Evolutionary conservation across 2,113 vertebrate species (phyloP).

Genomic region (crab-eating macaque (Macaca fascicularis)): T2T-MFA8v1.1 NC_088395.1:22386501-22387000

Average conservation of each 20-base stretch:
- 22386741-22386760: not conserved
- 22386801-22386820: not conserved
- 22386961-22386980: not conserved
- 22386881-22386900: not conserved
- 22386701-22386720: constrained; percentile 37
- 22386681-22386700: not conserved
- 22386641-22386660: not conserved
- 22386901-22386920: not conserved
- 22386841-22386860: not conserved
- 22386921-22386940: constrained; percentile 15
- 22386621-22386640: constrained; percentile 20
- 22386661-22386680: constrained; percentile 3
- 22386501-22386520: not conserved
- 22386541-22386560: not conserved
- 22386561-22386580: not conserved
- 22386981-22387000: not conserved
- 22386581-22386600: not conserved
- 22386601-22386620: constrained; percentile 10
- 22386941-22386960: not conserved
- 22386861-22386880: not conserved
- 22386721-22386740: not conserved
- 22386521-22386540: constrained; percentile 1
- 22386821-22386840: constrained; percentile 23
- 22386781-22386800: not conserved
- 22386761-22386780: not conserved